These are phyloP conservation scores for Entomobrya proxima DNA, from an alignment of 2,888 invertebrate species.

Conservation along the genomic window DNA sequence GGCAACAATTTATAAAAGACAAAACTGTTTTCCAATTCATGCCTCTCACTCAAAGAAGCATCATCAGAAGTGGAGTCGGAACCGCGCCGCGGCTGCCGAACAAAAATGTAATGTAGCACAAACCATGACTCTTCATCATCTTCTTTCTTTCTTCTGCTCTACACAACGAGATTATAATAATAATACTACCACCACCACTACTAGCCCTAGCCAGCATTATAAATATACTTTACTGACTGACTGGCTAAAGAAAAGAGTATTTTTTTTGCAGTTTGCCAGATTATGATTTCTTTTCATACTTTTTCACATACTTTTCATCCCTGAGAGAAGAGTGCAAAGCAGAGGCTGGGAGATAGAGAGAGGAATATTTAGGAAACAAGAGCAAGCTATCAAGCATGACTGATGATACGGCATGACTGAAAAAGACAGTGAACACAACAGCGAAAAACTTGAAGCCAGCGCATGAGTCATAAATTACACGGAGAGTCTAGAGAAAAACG, in stretches of 20 bases:
- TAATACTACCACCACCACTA: not conserved
- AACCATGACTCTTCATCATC: conserved; percentile 52
- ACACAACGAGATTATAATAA: conserved; percentile 26
- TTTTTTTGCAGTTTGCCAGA: not conserved
- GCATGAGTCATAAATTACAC: conserved; percentile 69
- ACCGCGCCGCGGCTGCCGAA: not conserved
- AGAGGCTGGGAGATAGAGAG: not conserved
- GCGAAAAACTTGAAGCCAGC: conserved; percentile 37
- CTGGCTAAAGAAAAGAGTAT: not conserved
- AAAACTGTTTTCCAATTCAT: conserved; percentile 56
- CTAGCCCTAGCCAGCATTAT: too few species aligned
- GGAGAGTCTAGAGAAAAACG: conserved; percentile 6
- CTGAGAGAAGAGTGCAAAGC: not conserved
- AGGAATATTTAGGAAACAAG: conserved; percentile 52
- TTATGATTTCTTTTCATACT: conserved; percentile 46
- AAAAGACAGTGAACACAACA: conserved; percentile 55
- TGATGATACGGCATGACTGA: conserved; percentile 49
- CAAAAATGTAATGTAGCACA: conserved; percentile 56
- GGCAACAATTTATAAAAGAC: conserved; percentile 52
- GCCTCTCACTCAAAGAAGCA: conserved; percentile 20
- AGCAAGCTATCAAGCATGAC: conserved; percentile 60
- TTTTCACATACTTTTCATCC: conserved; percentile 46
- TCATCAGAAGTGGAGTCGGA: not conserved
- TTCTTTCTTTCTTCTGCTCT: conserved; percentile 24
- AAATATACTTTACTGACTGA: not conserved